phyloP scores from a whole-genome alignment of 2,113 vertebrate genomes.

The Sylvia atricapilla region DNA sequence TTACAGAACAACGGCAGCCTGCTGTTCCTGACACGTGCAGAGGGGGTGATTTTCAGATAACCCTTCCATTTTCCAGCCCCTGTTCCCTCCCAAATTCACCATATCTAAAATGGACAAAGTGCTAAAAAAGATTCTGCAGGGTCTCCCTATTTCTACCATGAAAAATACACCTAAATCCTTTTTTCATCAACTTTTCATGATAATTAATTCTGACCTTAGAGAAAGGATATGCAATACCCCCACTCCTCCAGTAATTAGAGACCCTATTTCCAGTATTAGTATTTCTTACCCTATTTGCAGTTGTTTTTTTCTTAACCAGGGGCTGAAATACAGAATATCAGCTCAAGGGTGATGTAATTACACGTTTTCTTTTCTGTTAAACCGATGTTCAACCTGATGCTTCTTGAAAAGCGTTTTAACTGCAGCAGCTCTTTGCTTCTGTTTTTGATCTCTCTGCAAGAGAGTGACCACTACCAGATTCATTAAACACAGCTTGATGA shows the following conservation, averaged over 20 bases:
- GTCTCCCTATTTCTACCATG: not conserved
- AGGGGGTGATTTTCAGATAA: not conserved
- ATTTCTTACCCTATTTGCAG: not conserved
- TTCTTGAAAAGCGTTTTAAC: not conserved
- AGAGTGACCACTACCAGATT: not conserved
- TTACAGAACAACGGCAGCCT: constrained; percentile 14
- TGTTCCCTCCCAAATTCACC: not conserved
- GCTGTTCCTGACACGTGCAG: not conserved
- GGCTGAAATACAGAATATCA: not conserved
- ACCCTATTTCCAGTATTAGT: not conserved
- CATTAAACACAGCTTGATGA: not conserved
- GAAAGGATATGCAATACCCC: not conserved
- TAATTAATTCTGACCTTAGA: not conserved
- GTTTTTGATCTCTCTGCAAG: not conserved
- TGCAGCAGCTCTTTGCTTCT: not conserved
- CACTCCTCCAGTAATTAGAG: not conserved
- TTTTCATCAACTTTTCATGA: not conserved
- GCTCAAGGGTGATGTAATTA: not conserved
- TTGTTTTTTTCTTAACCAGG: not conserved
- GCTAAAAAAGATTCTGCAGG: not conserved
- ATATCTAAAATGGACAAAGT: not conserved
- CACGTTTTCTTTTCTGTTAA: not conserved
- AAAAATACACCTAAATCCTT: not conserved
- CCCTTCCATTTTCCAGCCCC: not conserved
- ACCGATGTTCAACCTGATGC: not conserved